Evolutionary conservation across 1,140 invertebrate genomes (phyloP), one percentile per base, ranked within the genome.

Genomic region (Choristoneura fumiferana): DNA sequence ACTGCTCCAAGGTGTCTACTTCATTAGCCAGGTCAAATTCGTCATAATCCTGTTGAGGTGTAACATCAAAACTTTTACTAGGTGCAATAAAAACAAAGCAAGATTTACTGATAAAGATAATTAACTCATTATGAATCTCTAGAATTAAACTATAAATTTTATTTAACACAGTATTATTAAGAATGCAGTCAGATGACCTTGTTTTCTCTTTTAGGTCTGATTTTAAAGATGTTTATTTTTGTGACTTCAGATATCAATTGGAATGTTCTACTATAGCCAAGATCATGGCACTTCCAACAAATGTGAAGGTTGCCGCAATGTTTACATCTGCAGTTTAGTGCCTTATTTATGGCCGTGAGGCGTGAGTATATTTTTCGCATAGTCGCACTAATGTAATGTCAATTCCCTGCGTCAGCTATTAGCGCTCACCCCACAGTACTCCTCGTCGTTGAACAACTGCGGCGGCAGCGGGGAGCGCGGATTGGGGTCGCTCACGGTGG

Each of bases 1-100:
- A 98, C 71, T 94, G 93, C 87, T 98, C 95, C 74, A 98, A 89
- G 71, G 94, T 94, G 81, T 98, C 96, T 67, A 95, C 93, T 92
- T 98, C 97, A 91, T 97, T 96, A 36, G 96, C 95, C 78, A 96
- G 89, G 85, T 97, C 95, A 91, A 98, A 98, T 67, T 94, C 94
- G 84, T 98, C 96, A 90, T 97, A 98, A 87, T 98, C 96, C 96
- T 98, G 84, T 40, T 85, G 33, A 69, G 14, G 53, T 14, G 60
- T 8, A 63, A 49, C 37, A 49, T 40, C 37, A 38, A 22, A 22
- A n/a, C n/a, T n/a, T n/a, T n/a, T n/a, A n/a, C n/a, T n/a, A n/a
- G n/a, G n/a, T n/a, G n/a, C n/a, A n/a, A n/a, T n/a, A n/a, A n/a
- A n/a, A n/a, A n/a, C n/a, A n/a, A n/a, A n/a, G n/a, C n/a, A n/a